Percentiles rank a stretch among this genome's conserved stretches.
These are phyloP conservation scores for Eretmocerus hayati DNA, from an alignment of 2,888 invertebrate genomes.

Conservation along the genomic window DNA sequence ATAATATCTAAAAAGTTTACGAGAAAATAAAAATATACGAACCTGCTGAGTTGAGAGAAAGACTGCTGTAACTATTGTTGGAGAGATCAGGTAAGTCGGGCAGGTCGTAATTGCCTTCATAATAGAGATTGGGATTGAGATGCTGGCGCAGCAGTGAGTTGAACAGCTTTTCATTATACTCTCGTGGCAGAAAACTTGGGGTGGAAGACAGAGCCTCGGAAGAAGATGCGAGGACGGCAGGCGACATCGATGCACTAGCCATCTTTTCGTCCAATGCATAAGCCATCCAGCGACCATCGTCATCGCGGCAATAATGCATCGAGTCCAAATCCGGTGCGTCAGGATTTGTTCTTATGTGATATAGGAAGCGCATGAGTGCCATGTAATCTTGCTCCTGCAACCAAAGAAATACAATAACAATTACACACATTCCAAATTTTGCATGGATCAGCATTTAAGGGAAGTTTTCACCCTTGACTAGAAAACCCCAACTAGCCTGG, in stretches of 20 bases:
- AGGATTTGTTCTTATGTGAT: conserved; percentile 67
- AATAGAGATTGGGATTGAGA: conserved; percentile 31
- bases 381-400: conserved; percentile 26
- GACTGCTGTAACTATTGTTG: conserved; percentile 49
- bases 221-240: conserved; percentile 30
- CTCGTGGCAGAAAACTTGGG: conserved; percentile 26
- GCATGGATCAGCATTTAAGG: too few relatives aligned
- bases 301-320: conserved; percentile 80
- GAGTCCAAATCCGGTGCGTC: conserved; percentile 69
- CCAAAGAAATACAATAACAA: too few relatives aligned
- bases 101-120: conserved; percentile 40
- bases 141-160: conserved; percentile 39
- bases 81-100: conserved; percentile 45
- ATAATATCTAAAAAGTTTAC: too few relatives aligned
- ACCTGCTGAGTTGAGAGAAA: conserved; percentile 47
- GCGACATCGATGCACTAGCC: neutral
- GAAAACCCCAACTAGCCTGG: too few relatives aligned
- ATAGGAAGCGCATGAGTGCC: conserved; percentile 31
- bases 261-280: conserved; percentile 77
- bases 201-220: conserved; percentile 40
- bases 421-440: too few relatives aligned
- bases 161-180: conserved; percentile 38
- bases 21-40: too few relatives aligned
- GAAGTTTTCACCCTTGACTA: too few relatives aligned
- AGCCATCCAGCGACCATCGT: conserved; percentile 79